Conservation (phyloP, 2,888 invertebrate genomes). For the Perizoma affinitatum region DNA sequence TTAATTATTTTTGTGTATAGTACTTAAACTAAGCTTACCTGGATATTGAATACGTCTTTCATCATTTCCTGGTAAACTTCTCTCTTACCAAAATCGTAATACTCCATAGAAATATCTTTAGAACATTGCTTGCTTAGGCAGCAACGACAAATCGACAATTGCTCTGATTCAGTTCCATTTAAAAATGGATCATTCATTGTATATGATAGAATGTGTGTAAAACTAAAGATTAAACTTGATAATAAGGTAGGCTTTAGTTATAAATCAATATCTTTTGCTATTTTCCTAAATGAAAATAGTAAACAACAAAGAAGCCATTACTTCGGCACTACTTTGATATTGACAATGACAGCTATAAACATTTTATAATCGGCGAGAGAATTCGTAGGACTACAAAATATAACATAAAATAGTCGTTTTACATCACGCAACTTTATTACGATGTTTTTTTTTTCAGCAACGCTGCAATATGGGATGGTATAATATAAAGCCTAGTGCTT, state of each 20-base stretch:
- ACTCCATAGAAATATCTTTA: slow-evolving; percentile 47
- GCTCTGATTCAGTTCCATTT: slow-evolving; percentile 16
- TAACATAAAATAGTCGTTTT: too few relatives aligned
- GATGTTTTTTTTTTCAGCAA: too few relatives aligned
- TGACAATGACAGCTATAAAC: too few relatives aligned
- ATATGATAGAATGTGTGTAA: neutral
- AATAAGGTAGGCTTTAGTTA: neutral
- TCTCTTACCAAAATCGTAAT: slow-evolving; percentile 43
- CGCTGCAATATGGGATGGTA: too few relatives aligned
- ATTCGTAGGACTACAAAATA: too few relatives aligned
- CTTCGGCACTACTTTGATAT: too few relatives aligned
- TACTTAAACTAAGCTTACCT: slow-evolving; percentile 41
- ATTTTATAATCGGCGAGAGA: too few relatives aligned
- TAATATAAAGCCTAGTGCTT: too few relatives aligned
- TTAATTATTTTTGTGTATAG: neutral
- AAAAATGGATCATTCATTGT: slow-evolving; percentile 36
- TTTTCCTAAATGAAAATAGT: too few relatives aligned
- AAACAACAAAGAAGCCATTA: too few relatives aligned
- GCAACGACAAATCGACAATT: slow-evolving; percentile 52
- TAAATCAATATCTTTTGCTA: neutral
- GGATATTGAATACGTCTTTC: slow-evolving; percentile 53
- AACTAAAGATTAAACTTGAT: neutral
- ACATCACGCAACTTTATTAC: too few relatives aligned
- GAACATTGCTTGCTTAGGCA: slow-evolving; percentile 48
- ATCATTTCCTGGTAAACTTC: slow-evolving; percentile 54